These are phyloP conservation scores for Oreochromis niloticus DNA, from an alignment of 2,113 vertebrate species.

Conservation along the genomic window DNA sequence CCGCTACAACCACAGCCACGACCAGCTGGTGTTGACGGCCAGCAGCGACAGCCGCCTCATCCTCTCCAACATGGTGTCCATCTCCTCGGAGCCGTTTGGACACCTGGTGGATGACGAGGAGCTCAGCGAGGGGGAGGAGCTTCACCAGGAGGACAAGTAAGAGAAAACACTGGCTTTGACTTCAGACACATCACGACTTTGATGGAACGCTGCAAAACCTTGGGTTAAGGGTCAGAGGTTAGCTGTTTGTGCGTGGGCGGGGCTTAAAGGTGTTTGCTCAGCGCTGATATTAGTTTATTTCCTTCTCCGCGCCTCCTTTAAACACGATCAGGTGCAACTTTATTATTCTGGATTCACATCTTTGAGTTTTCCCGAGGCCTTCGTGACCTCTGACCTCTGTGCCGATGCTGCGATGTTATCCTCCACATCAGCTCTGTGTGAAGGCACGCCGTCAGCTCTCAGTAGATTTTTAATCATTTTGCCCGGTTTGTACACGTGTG, in stretches of 20 bases:
- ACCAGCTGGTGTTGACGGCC: constrained; percentile 93
- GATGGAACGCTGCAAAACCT: background rate
- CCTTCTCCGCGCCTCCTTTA: background rate
- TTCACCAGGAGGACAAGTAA: constrained; percentile 88
- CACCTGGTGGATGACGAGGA: constrained; percentile 96
- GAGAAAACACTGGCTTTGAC: background rate
- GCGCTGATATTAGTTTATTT: background rate
- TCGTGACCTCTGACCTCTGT: background rate
- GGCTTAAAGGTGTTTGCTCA: background rate
- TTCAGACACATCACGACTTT: background rate
- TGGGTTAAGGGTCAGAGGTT: background rate
- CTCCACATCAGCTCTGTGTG: background rate
- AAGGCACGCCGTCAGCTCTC: background rate
- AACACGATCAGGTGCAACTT: background rate
- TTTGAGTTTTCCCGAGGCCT: background rate
- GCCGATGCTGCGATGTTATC: background rate
- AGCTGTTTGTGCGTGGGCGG: background rate
- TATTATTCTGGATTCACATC: background rate
- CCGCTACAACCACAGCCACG: constrained; percentile 96
- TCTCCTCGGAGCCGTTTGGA: constrained; percentile 97
- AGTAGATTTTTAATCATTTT: background rate
- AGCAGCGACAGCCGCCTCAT: constrained; percentile 99
- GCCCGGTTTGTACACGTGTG: background rate
- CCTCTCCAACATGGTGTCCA: constrained; percentile 98
- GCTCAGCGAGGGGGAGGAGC: constrained; percentile 89